A percentile compares a stretch with the other conserved stretches of the same genome.
These are phyloP conservation scores for Vireo altiloquus DNA, from an alignment of 2,113 vertebrate species.

Conservation along the genomic window DNA sequence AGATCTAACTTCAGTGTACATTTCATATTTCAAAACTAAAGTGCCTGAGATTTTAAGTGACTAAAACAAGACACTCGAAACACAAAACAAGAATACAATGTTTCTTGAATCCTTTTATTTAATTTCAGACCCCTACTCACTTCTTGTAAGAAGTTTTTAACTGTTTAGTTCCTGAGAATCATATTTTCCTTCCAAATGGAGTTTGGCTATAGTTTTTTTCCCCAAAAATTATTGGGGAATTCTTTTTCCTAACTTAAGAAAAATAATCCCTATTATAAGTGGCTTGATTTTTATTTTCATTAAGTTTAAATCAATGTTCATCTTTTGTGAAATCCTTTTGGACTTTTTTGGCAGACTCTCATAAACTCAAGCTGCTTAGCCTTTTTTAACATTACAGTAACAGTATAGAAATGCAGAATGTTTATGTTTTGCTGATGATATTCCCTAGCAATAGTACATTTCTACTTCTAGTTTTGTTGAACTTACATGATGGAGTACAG, in stretches of 20 bases:
- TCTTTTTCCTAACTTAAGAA: background rate
- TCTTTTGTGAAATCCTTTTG: background rate
- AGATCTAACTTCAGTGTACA: background rate
- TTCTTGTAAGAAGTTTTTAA: background rate
- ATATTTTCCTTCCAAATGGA: background rate
- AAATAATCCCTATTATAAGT: background rate
- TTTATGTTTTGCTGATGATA: background rate
- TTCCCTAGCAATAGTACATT: background rate
- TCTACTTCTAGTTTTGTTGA: background rate
- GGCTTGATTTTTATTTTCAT: background rate
- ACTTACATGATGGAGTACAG: background rate
- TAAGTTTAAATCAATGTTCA: background rate
- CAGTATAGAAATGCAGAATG: background rate
- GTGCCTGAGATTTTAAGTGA: background rate
- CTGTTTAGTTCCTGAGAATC: background rate
- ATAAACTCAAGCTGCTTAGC: background rate
- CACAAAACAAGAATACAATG: background rate
- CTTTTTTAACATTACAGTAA: background rate
- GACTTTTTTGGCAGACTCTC: background rate
- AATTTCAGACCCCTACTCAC: background rate
- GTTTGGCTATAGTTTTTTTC: background rate
- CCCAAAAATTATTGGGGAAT: background rate
- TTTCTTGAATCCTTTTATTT: background rate
- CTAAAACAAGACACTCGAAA: background rate
- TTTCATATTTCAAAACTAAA: background rate